These are phyloP conservation scores for Teleopsis dalmanni DNA, from an alignment of 1,140 invertebrate species.

Conservation along the genomic window DNA sequence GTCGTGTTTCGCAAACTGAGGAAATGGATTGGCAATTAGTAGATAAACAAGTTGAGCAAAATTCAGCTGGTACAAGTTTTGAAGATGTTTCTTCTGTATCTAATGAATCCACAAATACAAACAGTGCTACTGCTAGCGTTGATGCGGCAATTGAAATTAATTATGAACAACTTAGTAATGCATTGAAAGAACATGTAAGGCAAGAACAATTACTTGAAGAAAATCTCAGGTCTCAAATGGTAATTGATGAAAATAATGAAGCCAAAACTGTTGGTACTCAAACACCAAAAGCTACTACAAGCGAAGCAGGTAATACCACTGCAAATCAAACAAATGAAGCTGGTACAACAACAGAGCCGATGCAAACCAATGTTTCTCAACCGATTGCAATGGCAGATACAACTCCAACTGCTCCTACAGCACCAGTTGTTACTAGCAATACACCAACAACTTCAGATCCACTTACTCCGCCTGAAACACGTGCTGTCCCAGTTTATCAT, in stretches of 20 bases:
- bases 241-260: background rate
- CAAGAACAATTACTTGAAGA: background rate
- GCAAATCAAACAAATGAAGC: background rate
- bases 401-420: background rate
- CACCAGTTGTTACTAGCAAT: background rate
- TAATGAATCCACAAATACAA: no score
- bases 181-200: conserved; percentile 9
- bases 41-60: conserved; percentile 5
- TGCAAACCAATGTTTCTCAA: background rate
- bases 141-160: no score
- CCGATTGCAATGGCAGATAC: no score
- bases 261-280: no score
- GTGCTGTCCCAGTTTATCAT: conserved; percentile 24
- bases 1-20: conserved; percentile 19
- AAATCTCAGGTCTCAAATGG: background rate
- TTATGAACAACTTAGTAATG: conserved; percentile 6
- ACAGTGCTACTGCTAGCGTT: no score
- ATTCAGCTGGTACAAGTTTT: conserved; percentile 6
- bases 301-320: background rate
- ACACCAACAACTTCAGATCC: conserved; percentile 5
- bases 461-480: conserved; percentile 15
- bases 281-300: background rate
- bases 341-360: background rate
- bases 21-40: conserved; percentile 36
- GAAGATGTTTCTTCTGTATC: no score